These are phyloP conservation scores for Drosophila baimaii DNA, from an alignment of 1,140 invertebrate genomes.

Conservation along the genomic window DNA sequence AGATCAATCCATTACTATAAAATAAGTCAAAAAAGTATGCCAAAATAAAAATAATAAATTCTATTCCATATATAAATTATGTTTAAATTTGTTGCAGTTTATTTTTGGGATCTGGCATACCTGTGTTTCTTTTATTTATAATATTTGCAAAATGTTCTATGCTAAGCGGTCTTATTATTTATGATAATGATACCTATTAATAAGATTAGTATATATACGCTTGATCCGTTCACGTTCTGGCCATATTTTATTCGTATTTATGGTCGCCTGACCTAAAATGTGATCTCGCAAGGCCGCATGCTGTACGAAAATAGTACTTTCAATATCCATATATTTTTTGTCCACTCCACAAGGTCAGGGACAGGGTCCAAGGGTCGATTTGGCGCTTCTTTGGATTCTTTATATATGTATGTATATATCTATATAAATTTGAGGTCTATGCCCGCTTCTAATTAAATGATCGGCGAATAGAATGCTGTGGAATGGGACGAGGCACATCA, in stretches of 20 bases:
- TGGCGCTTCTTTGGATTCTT: slow-evolving; percentile 11
- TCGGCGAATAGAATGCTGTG: slow-evolving; percentile 11
- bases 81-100: neutral
- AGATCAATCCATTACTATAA: neutral
- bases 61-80: no score
- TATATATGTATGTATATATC: neutral
- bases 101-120: neutral
- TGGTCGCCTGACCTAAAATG: slow-evolving; percentile 35
- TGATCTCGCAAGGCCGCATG: slow-evolving; percentile 12
- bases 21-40: neutral
- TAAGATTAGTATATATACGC: neutral
- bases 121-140: neutral
- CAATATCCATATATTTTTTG: slow-evolving; percentile 1
- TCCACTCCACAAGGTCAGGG: slow-evolving; percentile 31
- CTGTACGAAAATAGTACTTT: slow-evolving; percentile 6
- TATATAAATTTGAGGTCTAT: slow-evolving; percentile 6
- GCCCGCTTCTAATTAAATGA: slow-evolving; percentile 27
- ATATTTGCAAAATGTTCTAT: neutral
- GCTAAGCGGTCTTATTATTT: neutral
- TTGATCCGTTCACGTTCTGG: slow-evolving; percentile 11
- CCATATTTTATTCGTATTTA: slow-evolving; percentile 13
- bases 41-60: neutral
- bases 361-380: slow-evolving; percentile 10
- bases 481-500: neutral
- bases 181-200: neutral